Percentiles rank a stretch among this genome's conserved stretches.
These are phyloP conservation scores for Ethmia dodecea DNA, from an alignment of 2,888 invertebrate species.

Conservation along the genomic window DNA sequence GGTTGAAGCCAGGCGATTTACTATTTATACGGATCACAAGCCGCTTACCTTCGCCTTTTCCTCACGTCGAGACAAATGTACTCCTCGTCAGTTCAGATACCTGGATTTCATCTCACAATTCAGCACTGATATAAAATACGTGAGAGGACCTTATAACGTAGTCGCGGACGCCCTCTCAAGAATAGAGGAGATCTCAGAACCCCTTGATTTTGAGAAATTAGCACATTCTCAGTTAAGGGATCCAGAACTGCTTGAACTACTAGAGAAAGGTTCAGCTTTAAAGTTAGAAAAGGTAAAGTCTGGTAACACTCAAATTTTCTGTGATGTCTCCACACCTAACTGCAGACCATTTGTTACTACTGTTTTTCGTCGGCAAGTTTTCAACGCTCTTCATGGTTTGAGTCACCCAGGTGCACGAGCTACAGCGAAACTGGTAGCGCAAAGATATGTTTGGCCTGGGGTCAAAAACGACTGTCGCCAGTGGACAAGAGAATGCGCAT, in stretches of 20 bases:
- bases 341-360: too few relatives aligned
- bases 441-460: conserved; percentile 18
- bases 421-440: too few relatives aligned
- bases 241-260: conserved; percentile 1
- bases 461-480: conserved; percentile 15
- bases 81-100: conserved; percentile 12
- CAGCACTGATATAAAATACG: conserved; percentile 10
- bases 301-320: conserved; percentile 7
- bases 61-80: conserved; percentile 17
- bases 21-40: conserved; percentile 17
- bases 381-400: too few relatives aligned
- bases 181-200: conserved; percentile 14
- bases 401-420: too few relatives aligned
- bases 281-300: conserved; percentile 7
- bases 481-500: conserved; percentile 13
- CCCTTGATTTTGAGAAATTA: conserved; percentile 5
- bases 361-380: too few relatives aligned
- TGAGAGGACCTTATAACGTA: conserved; percentile 9
- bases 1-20: too few relatives aligned
- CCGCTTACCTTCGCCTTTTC: conserved; percentile 30
- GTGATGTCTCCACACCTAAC: too few relatives aligned
- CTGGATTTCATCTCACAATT: conserved; percentile 17
- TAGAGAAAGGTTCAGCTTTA: conserved; percentile 3
- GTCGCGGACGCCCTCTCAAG: conserved; percentile 24
- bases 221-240: conserved; percentile 6